Evolutionary conservation across 2,797 vertebrate genomes (phyloP).

Genomic region (Lepus oiostolus): DNA sequence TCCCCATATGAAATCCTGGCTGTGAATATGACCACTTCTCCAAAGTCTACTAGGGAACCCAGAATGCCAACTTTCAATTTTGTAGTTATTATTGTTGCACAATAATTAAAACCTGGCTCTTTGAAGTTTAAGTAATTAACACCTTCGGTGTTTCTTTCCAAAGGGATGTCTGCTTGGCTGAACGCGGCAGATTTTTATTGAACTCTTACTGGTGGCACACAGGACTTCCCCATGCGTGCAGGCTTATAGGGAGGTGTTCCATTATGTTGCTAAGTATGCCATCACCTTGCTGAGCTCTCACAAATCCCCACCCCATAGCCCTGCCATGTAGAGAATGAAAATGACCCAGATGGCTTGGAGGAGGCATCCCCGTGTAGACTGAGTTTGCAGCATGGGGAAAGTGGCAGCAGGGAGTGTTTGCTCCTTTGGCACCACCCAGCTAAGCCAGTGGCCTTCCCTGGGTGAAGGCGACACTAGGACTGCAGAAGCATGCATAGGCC

Average conservation of each 20-base stretch:
- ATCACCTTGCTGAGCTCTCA: conserved; percentile 8
- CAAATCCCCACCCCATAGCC: neutral
- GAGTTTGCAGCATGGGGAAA: neutral
- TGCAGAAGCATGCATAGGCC: neutral
- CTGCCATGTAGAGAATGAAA: neutral
- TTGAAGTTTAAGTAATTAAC: conserved; percentile 68
- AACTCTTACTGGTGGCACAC: conserved; percentile 54
- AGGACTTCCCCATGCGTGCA: neutral
- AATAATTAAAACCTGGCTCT: conserved; percentile 50
- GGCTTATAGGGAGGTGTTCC: conserved; percentile 49
- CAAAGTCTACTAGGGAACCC: neutral
- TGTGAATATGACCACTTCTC: neutral
- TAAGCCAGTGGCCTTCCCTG: neutral
- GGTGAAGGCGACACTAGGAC: neutral
- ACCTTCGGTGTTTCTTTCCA: conserved; percentile 59
- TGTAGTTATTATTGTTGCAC: conserved; percentile 12
- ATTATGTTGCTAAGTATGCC: conserved; percentile 17
- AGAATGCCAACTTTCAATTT: neutral
- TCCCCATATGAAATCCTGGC: neutral
- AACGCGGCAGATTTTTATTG: conserved; percentile 71
- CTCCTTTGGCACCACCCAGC: neutral
- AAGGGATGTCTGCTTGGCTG: conserved; percentile 45
- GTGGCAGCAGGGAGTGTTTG: no score
- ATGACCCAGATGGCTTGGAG: neutral
- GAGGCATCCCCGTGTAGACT: neutral